Base-by-base conservation (phyloP, 2,797 vertebrate species). In the Synanceia verrucosa region DNA sequence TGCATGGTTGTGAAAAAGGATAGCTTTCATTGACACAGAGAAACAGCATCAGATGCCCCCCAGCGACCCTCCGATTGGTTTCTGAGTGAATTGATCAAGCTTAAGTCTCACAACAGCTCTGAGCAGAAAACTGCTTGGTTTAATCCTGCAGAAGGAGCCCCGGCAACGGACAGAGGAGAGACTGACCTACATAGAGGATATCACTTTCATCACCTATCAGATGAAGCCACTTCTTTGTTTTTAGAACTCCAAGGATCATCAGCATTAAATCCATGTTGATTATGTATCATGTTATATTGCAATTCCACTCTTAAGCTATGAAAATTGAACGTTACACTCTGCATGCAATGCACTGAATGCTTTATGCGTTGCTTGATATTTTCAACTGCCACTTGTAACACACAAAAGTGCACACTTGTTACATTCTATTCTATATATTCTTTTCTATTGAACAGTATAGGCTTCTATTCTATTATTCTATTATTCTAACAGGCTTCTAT, bases 151-250 rank as follows among this genome's bases (percentile, higher is more conserved):
- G n/a, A 61, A 60, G 34, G 24, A 78, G 28, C 7, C 57, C 6
- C 47, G 21, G 52, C 50, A 55, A 10, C 39, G 74, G 56, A 61
- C 56, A 37, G 39, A 77, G 19, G 18, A 5, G 16, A 59, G 67
- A 66, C 34, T 71, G 74, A 79, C 75, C 74, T 43, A 67, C n/a
- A 78, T 68, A 75, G 7, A 74, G 28, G 23, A 47, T 46, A 52
- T 41, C 37, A 26, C 5, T 41, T 29, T 63, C 28, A 51, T 21
- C 0, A 9, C 10, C 2, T 8, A 50, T 64, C 48, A 51, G 48
- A 79, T 34, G 6, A 59, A 52, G 48, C 33, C n/a, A 28, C 10
- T 24, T 28, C 21, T 77, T 61, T 41, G 23, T 58, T 72, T 51
- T 55, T 4, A 14, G 36, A 60, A 23, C 16, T 19, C 37, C 8